phyloP scores from a whole-genome alignment of 2,797 vertebrate species.

The Chelonia mydas region DNA sequence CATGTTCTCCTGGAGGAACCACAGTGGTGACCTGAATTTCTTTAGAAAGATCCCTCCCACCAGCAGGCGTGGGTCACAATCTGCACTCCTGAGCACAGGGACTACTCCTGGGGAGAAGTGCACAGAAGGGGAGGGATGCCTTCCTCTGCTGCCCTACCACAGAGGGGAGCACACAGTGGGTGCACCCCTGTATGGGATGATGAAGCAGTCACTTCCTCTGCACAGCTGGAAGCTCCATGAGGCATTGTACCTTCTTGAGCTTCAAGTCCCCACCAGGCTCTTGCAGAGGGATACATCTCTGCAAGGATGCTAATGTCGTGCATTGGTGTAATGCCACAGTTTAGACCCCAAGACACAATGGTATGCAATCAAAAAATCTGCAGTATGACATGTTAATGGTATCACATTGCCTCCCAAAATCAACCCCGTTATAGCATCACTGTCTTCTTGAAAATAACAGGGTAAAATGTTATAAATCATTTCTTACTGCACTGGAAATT shows the following conservation, averaged over 20 bases:
- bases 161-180: fast-evolving
- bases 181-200: fast-evolving
- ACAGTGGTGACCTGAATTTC: not conserved
- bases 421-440: fast-evolving
- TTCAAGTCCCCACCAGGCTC: not conserved
- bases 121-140: not conserved
- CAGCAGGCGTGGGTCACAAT: not conserved
- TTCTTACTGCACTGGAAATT: not conserved
- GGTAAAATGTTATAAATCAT: not conserved
- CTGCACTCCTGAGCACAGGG: not conserved
- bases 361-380: not conserved
- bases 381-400: not conserved
- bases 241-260: not conserved
- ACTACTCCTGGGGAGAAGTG: not conserved
- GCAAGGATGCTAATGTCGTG: not conserved
- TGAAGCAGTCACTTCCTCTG: not conserved
- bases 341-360: not conserved
- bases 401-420: not conserved
- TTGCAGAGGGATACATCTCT: not conserved
- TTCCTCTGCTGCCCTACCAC: not conserved
- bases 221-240: not conserved
- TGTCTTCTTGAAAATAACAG: not conserved
- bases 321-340: not conserved
- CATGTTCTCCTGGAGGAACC: not conserved
- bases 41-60: not conserved